These are phyloP conservation scores for Scotopteryx bipunctaria DNA, from an alignment of 2,888 invertebrate species.

Conservation along the genomic window DNA sequence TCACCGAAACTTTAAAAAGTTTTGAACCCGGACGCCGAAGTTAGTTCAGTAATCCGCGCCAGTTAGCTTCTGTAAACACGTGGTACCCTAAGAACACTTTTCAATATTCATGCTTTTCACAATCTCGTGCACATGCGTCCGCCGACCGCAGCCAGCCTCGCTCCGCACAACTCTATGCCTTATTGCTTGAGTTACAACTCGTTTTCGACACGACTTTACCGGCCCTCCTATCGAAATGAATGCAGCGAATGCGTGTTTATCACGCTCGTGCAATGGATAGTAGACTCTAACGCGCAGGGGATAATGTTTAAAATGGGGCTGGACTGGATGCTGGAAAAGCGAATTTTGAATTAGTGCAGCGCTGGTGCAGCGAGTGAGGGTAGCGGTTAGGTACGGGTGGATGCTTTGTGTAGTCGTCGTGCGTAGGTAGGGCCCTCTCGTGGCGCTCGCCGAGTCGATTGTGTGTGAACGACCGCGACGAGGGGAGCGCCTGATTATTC, in stretches of 20 bases:
- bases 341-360: slow-evolving; percentile 53
- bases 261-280: slow-evolving; percentile 8
- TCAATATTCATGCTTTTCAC: slow-evolving; percentile 70
- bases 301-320: slow-evolving; percentile 27
- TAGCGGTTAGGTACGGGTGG: slow-evolving; percentile 70
- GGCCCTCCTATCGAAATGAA: slow-evolving; percentile 51
- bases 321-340: slow-evolving; percentile 28
- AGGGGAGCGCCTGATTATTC: slow-evolving; percentile 80
- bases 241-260: slow-evolving; percentile 53
- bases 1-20: slow-evolving; percentile 51
- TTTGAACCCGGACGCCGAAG: slow-evolving; percentile 63
- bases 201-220: slow-evolving; percentile 50
- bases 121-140: slow-evolving; percentile 72
- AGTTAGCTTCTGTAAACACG: slow-evolving; percentile 74
- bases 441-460: slow-evolving; percentile 69
- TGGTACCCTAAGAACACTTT: slow-evolving; percentile 76
- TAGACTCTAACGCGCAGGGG: slow-evolving; percentile 18
- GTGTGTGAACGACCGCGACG: slow-evolving; percentile 80
- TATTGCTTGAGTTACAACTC: slow-evolving; percentile 54
- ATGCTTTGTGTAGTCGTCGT: slow-evolving; percentile 71
- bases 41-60: slow-evolving; percentile 63
- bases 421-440: slow-evolving; percentile 75
- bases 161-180: slow-evolving; percentile 58
- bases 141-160: slow-evolving; percentile 41
- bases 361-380: slow-evolving; percentile 54